Evolutionary conservation across 2,888 invertebrate species (phyloP).

Genomic region (Matsumyia berberina): DNA sequence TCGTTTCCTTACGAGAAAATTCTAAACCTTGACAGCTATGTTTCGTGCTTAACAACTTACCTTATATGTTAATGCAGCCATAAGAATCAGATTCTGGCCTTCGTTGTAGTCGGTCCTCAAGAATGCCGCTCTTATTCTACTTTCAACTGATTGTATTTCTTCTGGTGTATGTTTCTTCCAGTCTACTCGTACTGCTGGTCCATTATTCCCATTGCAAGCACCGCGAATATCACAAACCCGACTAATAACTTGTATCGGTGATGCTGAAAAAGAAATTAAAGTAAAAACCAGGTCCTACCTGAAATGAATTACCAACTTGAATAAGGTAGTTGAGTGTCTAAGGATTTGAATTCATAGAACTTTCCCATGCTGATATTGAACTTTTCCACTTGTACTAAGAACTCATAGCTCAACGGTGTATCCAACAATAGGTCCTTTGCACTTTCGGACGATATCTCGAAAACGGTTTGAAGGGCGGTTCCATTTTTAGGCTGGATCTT

Average conservation of each 20-base stretch:
- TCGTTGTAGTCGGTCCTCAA: constrained; percentile 58
- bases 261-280: constrained; percentile 17
- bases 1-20: no score
- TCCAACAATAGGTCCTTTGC: constrained; percentile 63
- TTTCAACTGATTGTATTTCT: constrained; percentile 30
- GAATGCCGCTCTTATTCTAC: constrained; percentile 54
- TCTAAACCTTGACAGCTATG: no score
- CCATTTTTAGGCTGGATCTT: constrained; percentile 62
- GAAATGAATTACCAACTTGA: constrained; percentile 39
- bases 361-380: constrained; percentile 62
- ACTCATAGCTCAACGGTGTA: constrained; percentile 66
- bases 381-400: constrained; percentile 49
- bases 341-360: constrained; percentile 66
- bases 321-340: constrained; percentile 64
- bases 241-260: constrained; percentile 50
- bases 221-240: constrained; percentile 64
- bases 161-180: constrained; percentile 12
- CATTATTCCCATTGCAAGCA: constrained; percentile 44
- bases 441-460: constrained; percentile 57
- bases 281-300: neutral
- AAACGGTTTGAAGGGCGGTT: constrained; percentile 55
- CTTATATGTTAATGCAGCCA: constrained; percentile 60
- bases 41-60: constrained; percentile 9
- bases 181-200: constrained; percentile 23
- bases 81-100: constrained; percentile 60